Percentiles rank a stretch among this genome's conserved stretches.
These are phyloP conservation scores for Cephalopholis sonnerati DNA, from an alignment of 2,113 vertebrate genomes.

Conservation along the genomic window DNA sequence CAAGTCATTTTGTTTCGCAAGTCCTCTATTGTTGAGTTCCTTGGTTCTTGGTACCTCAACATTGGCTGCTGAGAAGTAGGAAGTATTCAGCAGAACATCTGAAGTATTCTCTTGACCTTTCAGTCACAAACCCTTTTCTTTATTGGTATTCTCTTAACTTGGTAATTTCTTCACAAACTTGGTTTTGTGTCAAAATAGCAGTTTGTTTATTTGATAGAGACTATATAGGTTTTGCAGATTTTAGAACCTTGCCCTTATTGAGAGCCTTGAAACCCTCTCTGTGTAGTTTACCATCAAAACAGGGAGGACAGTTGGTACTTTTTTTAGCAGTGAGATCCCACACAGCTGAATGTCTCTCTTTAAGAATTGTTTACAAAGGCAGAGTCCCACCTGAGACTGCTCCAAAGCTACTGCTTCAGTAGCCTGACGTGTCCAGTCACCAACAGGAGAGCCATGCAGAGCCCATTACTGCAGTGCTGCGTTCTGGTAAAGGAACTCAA, in stretches of 20 bases:
- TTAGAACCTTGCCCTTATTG: neutral
- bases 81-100: no score
- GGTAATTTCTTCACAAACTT: neutral
- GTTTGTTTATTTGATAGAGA: neutral
- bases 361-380: constrained; percentile 31
- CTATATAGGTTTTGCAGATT: neutral
- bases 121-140: neutral
- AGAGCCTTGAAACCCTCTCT: neutral
- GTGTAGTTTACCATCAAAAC: constrained; percentile 10
- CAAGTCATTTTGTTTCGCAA: neutral
- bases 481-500: constrained; percentile 40
- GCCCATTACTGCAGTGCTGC: constrained; percentile 41
- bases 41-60: neutral
- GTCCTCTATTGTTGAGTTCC: neutral
- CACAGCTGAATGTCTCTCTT: constrained; percentile 1
- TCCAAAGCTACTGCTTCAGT: neutral
- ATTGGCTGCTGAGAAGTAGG: neutral
- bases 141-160: neutral
- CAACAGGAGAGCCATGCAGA: neutral
- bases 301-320: constrained; percentile 9
- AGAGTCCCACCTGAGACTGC: neutral
- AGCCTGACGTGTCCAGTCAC: neutral
- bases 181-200: neutral
- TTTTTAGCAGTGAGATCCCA: neutral
- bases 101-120: no score